Conservation (phyloP, 2,888 invertebrate species). For the Epirrhoe alternata region DNA sequence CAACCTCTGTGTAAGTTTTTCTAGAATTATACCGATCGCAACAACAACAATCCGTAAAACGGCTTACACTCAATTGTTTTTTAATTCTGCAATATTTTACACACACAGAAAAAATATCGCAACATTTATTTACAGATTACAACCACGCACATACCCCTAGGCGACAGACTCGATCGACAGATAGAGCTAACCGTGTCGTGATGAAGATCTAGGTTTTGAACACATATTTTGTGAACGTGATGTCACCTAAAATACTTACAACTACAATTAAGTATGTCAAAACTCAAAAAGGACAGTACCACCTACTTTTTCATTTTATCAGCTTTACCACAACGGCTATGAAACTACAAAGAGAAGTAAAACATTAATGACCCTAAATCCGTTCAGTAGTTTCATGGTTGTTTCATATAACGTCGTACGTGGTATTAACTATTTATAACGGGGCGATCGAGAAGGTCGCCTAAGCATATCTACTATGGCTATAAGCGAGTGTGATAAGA, state of each 20-base stretch:
- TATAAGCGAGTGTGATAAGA: slow-evolving; percentile 57
- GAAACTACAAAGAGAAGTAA: slow-evolving; percentile 32
- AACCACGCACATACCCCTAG: slow-evolving; percentile 48
- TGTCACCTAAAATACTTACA: slow-evolving; percentile 59
- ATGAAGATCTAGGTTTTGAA: slow-evolving; percentile 77
- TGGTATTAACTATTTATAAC: slow-evolving; percentile 57
- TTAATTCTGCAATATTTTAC: neutral
- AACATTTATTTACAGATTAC: slow-evolving; percentile 42
- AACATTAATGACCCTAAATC: slow-evolving; percentile 33
- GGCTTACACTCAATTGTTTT: neutral
- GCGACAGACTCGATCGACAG: slow-evolving; percentile 61
- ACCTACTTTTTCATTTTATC: slow-evolving; percentile 48
- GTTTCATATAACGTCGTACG: slow-evolving; percentile 51
- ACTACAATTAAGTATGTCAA: slow-evolving; percentile 60
- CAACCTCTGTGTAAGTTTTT: no score
- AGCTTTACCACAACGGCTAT: slow-evolving; percentile 19
- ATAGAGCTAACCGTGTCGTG: slow-evolving; percentile 76
- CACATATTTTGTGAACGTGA: slow-evolving; percentile 68
- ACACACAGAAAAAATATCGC: slow-evolving; percentile 33
- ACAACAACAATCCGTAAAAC: neutral
- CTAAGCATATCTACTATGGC: slow-evolving; percentile 44
- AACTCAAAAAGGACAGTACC: slow-evolving; percentile 60
- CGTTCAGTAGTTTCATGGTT: slow-evolving; percentile 52
- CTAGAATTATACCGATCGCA: no score
- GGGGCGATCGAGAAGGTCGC: slow-evolving; percentile 58